Conservation (phyloP, 2,113 vertebrate genomes). For the Gambusia holbrooki region DNA sequence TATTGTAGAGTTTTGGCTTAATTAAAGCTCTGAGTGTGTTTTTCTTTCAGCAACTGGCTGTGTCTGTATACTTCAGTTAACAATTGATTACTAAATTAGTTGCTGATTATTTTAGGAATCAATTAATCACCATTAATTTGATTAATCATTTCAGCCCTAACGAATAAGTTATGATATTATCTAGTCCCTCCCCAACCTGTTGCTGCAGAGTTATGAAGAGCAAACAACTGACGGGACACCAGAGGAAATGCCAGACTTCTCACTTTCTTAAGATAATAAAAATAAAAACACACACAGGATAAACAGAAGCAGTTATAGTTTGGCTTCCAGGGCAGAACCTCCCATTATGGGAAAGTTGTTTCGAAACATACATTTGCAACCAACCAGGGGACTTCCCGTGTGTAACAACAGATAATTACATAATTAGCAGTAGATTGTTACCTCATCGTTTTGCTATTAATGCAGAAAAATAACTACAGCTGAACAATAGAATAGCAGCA, state of each 20-base stretch:
- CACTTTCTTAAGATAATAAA: background rate
- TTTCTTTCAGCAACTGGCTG: no score
- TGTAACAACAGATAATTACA: background rate
- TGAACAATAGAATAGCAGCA: background rate
- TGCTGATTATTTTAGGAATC: no score
- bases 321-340: background rate
- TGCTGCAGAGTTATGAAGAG: background rate
- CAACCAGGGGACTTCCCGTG: background rate
- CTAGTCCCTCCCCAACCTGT: background rate
- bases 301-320: background rate
- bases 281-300: background rate
- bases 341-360: background rate
- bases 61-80: no score
- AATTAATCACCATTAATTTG: no score
- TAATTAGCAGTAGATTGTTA: background rate
- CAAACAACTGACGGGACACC: no score
- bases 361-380: background rate
- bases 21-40: no score
- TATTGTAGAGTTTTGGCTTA: no score
- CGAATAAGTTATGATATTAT: background rate
- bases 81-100: no score
- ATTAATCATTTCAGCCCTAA: no score
- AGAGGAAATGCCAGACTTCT: background rate
- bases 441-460: background rate
- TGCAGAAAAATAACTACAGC: background rate